phyloP scores from a whole-genome alignment of 1,140 invertebrate genomes.

The Doryteuthis pealeii region DNA sequence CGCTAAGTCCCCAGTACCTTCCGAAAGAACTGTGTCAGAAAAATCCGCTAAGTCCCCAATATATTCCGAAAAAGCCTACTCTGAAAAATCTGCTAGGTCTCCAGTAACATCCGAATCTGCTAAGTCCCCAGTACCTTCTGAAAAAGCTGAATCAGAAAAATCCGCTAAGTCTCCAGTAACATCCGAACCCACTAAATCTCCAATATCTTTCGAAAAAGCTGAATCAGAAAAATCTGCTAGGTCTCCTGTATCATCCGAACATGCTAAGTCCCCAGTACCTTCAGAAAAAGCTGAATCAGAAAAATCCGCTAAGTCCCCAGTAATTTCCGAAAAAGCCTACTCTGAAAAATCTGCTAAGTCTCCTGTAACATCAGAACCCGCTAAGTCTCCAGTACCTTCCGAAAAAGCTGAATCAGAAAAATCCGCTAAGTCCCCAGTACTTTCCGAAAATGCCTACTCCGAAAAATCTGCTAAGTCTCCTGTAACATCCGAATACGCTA shows the following conservation, averaged over 20 bases:
- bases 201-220: background rate
- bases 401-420: constrained; percentile 9
- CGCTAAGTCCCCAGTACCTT: background rate
- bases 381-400: background rate
- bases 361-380: background rate
- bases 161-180: background rate
- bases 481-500: background rate
- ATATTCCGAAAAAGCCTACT: background rate
- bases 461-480: background rate
- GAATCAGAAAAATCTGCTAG: background rate
- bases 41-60: background rate
- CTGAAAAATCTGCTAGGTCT: background rate
- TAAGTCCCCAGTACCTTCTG: background rate
- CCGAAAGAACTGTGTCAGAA: background rate
- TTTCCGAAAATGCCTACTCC: background rate
- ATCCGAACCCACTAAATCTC: background rate
- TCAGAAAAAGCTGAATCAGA: background rate
- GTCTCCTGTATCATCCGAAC: background rate
- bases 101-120: background rate
- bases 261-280: background rate
- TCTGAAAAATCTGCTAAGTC: background rate
- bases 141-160: background rate
- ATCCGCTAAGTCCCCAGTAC: background rate
- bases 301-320: background rate
- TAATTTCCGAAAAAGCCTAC: background rate